Evolutionary conservation across 2,113 vertebrate genomes (phyloP), one percentile per base, ranked within the genome.

Genomic region (Centropus bengalensis): DNA sequence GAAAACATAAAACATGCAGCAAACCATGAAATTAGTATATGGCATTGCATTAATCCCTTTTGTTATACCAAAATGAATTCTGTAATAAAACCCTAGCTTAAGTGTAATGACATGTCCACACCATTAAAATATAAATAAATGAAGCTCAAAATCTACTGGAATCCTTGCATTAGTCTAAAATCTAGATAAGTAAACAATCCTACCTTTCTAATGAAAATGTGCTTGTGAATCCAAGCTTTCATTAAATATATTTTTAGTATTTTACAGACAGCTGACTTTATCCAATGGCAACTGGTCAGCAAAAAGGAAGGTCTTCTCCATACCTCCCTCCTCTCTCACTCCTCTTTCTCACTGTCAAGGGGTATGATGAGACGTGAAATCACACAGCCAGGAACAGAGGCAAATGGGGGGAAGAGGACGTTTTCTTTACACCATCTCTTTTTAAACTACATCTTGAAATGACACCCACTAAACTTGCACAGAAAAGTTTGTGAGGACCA

Each of bases 61-160:
- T 49, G 12, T 23, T 79, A 4, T 15, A 86, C 44, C 28, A 88
- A 80, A 91, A 62, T 59, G 2, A 94, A 59, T 70, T 67, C 36
- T 33, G 38, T 30, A 85, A 77, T 42, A 66, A 91, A 89, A 66
- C 9, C 30, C 40, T 36, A 75, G 27, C 33, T 70, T 51, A 77
- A 80, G 32, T 70, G 42, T 42, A 7, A 6, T 0, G 4, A 77
- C 4, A 0, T 1, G 28, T 67, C 82, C 75, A 47, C 22, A 73
- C 17, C 32, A 77, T 44, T 75, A 80, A 88, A 91, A 89, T 47
- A 79, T 12, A 71, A 92, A 76, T 38, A 96, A 86, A 81, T 44
- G 15, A 84, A 80, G 38, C 13, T 52, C 26, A 73, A 91, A 91
- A 85, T 83, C 47, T 89, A 58, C 47, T 70, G 62, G 26, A 73